Percentiles rank a stretch among this genome's conserved stretches.
phyloP scores from a whole-genome alignment of 2,888 invertebrate species.

The Tinea pellionella region DNA sequence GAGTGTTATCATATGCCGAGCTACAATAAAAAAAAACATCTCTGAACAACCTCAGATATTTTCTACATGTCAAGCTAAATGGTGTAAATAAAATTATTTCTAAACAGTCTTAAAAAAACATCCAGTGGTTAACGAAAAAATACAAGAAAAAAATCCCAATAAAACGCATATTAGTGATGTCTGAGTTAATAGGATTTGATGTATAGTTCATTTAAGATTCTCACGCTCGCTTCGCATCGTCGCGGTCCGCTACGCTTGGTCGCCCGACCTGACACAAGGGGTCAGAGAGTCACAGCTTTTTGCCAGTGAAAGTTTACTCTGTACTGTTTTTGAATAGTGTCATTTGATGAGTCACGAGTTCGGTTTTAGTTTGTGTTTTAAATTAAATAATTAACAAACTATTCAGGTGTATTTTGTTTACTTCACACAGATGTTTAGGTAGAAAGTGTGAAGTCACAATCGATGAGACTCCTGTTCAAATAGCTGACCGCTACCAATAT shows the following conservation, averaged over 20 bases:
- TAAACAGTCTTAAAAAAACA: no score
- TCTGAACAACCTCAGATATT: no score
- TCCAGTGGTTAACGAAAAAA: no score
- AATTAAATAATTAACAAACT: not conserved
- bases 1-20: no score
- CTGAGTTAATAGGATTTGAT: not conserved
- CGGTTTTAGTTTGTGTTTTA: not conserved
- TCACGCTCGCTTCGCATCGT: slow-evolving; percentile 9
- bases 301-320: slow-evolving; percentile 3
- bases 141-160: not conserved
- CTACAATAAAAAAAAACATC: no score
- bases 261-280: slow-evolving; percentile 11
- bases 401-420: not conserved
- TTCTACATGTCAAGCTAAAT: no score
- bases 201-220: slow-evolving; percentile 12
- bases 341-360: not conserved
- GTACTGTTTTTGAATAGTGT: not conserved
- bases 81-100: no score
- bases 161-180: not conserved
- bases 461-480: no score
- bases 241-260: slow-evolving; percentile 10
- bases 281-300: slow-evolving; percentile 5
- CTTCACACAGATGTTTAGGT: no score
- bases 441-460: no score
- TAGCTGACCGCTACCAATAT: no score